Evolutionary conservation across 2,113 vertebrate genomes (phyloP).

Genomic region (Barnardius zonarius): DNA sequence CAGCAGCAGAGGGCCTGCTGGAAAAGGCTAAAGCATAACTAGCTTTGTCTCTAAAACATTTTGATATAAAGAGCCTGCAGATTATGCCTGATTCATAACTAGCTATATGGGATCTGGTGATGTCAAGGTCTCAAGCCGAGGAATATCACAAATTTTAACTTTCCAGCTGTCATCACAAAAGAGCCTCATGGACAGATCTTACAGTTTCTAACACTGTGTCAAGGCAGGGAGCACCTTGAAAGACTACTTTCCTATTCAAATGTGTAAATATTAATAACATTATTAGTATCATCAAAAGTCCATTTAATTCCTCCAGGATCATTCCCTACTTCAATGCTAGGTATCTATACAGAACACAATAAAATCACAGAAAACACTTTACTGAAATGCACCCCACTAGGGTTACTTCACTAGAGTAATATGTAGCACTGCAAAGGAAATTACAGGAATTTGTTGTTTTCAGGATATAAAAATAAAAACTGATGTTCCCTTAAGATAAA

Average conservation of each 20-base stretch:
- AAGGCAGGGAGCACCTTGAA: background rate
- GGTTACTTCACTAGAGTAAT: background rate
- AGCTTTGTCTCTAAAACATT: background rate
- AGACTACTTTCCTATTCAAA: background rate
- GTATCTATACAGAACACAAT: background rate
- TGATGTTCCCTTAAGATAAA: background rate
- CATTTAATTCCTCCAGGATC: background rate
- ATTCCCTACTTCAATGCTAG: background rate
- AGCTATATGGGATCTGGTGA: background rate
- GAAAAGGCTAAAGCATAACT: background rate
- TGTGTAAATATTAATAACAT: background rate
- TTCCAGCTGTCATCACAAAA: background rate
- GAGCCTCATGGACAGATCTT: background rate
- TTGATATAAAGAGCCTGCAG: background rate
- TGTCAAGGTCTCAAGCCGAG: background rate
- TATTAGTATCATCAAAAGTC: background rate
- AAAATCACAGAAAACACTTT: background rate
- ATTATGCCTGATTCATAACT: background rate
- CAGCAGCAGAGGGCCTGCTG: background rate
- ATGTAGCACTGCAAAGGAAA: background rate
- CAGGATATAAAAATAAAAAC: background rate
- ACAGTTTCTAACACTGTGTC: background rate
- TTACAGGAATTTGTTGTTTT: background rate
- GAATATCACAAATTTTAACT: background rate
- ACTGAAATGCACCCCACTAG: rapidly evolving